Evolutionary conservation across 2,888 invertebrate genomes (phyloP).

Genomic region (Plagodis dolabraria): DNA sequence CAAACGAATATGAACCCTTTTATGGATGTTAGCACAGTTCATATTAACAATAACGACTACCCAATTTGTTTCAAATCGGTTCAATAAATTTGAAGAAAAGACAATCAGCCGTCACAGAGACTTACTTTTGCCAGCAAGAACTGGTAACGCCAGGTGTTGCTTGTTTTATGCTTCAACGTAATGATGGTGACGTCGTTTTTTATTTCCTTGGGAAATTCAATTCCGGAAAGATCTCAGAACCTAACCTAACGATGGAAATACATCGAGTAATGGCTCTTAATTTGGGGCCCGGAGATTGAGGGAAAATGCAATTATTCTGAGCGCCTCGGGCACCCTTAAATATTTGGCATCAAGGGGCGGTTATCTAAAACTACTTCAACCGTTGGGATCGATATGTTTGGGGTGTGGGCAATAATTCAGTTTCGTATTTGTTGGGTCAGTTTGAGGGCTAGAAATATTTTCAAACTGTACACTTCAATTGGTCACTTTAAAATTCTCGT

Average conservation of each 20-base stretch:
- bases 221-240: neutral
- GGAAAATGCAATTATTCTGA: constrained; percentile 53
- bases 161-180: no score
- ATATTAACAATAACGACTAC: no score
- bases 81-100: no score
- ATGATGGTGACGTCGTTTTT: neutral
- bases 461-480: no score
- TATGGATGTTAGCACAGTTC: no score
- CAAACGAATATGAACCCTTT: no score
- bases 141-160: no score
- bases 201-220: neutral
- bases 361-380: constrained; percentile 45
- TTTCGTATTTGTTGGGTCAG: constrained; percentile 7
- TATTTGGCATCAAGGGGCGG: constrained; percentile 49
- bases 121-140: no score
- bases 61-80: no score
- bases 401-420: constrained; percentile 12
- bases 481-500: no score
- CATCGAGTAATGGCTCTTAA: constrained; percentile 46
- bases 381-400: constrained; percentile 30
- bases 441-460: neutral
- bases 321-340: constrained; percentile 46
- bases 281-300: constrained; percentile 47
- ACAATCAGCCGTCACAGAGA: no score
- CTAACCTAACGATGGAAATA: constrained; percentile 28